Evolutionary conservation across 1,140 invertebrate species (phyloP).

Genomic region (Cyrtorhinus lividipennis): DNA sequence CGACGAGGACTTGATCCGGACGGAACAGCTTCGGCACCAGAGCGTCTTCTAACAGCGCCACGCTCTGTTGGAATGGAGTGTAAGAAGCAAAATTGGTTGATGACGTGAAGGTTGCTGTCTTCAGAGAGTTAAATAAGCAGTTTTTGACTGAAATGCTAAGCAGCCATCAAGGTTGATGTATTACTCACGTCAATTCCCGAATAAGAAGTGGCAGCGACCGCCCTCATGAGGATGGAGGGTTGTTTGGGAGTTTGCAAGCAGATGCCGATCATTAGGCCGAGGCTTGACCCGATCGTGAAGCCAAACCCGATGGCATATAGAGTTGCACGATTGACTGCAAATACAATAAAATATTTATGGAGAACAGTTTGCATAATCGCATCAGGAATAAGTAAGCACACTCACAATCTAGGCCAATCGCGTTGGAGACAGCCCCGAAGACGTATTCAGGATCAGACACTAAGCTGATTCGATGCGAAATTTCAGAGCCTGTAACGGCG

Average conservation of each 20-base stretch:
- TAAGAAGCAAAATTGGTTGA: too few species aligned
- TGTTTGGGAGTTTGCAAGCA: conserved; percentile 26
- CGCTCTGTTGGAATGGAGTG: conserved; percentile 35
- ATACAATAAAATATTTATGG: not conserved
- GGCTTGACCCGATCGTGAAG: conserved; percentile 18
- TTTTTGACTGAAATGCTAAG: too few species aligned
- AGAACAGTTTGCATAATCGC: not conserved
- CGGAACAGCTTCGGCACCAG: conserved; percentile 37
- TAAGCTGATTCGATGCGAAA: not conserved
- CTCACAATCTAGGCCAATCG: conserved; percentile 20
- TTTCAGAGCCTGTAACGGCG: conserved; percentile 6
- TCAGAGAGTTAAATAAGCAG: too few species aligned
- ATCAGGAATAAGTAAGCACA: conserved; percentile 3
- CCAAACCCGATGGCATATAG: conserved; percentile 20
- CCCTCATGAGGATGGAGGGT: conserved; percentile 35
- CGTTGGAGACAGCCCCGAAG: not conserved
- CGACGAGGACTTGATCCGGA: conserved; percentile 45
- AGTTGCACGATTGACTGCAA: conserved; percentile 21
- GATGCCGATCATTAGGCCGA: conserved; percentile 21
- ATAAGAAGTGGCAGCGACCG: conserved; percentile 38
- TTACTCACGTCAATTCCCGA: conserved; percentile 38
- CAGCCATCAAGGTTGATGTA: too few species aligned
- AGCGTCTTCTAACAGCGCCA: conserved; percentile 39
- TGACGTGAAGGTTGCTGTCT: too few species aligned
- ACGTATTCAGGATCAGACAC: not conserved